Base-by-base conservation (phyloP, 2,797 vertebrate genomes). In the Rhyacichthys aspro region DNA sequence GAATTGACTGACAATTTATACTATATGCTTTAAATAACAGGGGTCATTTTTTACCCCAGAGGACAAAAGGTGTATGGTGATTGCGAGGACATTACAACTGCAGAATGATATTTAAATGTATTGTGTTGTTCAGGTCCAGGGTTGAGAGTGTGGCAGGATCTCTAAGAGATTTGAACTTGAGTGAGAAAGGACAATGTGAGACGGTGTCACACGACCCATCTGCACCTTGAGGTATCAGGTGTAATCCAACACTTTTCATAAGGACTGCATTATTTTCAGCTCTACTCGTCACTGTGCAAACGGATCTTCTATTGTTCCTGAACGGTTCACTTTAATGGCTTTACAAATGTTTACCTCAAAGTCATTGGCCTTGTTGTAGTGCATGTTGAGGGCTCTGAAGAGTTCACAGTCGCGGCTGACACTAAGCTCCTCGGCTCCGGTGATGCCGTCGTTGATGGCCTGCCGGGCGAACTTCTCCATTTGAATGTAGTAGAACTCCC, bases 401-500 rank as follows among this genome's bases (percentile, higher is more conserved):
- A 99, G 96, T 93, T 99, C 97, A 71, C 95, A 95, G 90, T 99
- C 97, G 64, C 97, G 95, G 91, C 95, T 98, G 85, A 99, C 96
- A 71, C 91, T 94, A 87, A 99, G 76, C 85, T 98, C 97, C 70
- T 99, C 96, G 6, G 85, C 88, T 45, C 95, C 96, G 0, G 96
- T 96, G 86, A 95, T 92, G 7, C 97, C 97, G 15, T 99, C 97
- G 58, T 97, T 98, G 92, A 99, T 98, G 91, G 96, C 82, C 92
- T 98, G 96, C 17, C 97, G 94, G 0, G 97, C 97, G 2, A 98
- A 99, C 90, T 99, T 99, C 93, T 99, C 97, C 97, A 98, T 99
- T 92, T 99, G 97, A 92, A 98, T 99, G 92, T 98, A 99, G 95
- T 98, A 99, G 91, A 99, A 99, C 92, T 99, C 97, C 50, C 97